These are phyloP conservation scores for Leptodactylus fuscus DNA, from an alignment of 2,113 vertebrate genomes.

Conservation along the genomic window DNA sequence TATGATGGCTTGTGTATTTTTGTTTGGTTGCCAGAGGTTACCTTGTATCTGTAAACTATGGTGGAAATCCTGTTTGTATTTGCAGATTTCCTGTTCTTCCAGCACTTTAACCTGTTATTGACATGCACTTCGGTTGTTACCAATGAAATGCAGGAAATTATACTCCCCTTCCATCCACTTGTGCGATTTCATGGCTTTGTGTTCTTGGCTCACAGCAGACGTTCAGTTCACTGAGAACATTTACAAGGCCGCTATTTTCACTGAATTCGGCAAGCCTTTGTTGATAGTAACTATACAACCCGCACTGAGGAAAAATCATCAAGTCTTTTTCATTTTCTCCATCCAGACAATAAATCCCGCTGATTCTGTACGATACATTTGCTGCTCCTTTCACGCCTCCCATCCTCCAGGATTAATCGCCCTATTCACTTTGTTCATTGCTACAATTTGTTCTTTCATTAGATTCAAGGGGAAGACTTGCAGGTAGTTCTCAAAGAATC, in stretches of 20 bases:
- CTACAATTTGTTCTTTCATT: background rate
- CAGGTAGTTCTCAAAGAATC: background rate
- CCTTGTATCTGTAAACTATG: background rate
- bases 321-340: background rate
- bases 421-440: background rate
- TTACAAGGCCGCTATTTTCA: constrained; percentile 23
- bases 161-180: background rate
- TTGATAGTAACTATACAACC: background rate
- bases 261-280: background rate
- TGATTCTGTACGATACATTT: background rate
- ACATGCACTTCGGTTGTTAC: background rate
- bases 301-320: background rate
- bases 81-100: constrained; percentile 12
- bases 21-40: background rate
- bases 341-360: constrained; percentile 1
- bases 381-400: background rate
- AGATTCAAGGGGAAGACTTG: background rate
- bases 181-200: constrained; percentile 5
- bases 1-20: background rate
- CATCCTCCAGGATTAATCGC: background rate
- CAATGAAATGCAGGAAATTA: background rate
- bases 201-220: background rate
- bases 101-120: background rate
- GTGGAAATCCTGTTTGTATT: constrained; percentile 8
- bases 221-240: background rate